Percentiles rank a stretch among this genome's conserved stretches.
These are phyloP conservation scores for Cirrhinus mrigala DNA, from an alignment of 2,797 vertebrate genomes.

Conservation along the genomic window DNA sequence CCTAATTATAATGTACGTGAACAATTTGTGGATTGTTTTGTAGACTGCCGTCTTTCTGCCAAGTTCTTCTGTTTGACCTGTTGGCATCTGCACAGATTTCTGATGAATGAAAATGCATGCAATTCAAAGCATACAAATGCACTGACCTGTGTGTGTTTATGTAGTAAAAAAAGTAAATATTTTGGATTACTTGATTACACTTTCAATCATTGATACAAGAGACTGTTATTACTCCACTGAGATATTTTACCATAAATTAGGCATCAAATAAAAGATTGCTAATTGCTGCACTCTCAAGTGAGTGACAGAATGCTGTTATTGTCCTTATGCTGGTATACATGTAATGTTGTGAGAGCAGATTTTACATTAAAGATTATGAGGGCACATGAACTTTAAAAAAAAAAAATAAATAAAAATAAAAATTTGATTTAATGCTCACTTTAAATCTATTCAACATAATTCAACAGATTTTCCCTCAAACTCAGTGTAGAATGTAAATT, in stretches of 20 bases:
- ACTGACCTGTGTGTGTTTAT: not conserved
- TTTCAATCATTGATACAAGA: not conserved
- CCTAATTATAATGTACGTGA: not conserved
- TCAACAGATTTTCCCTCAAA: not conserved
- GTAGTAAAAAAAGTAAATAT: not conserved
- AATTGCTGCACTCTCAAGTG: not conserved
- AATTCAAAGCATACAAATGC: not conserved
- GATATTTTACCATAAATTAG: not conserved
- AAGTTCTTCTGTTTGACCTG: not conserved
- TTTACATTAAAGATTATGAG: not conserved
- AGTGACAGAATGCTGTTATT: not conserved
- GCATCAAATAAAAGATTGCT: not conserved
- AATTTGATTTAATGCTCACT: not conserved
- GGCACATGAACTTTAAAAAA: not conserved
- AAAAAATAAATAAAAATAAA: fast-evolving
- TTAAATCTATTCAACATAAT: not conserved
- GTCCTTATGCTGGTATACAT: not conserved
- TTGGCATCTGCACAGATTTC: not conserved
- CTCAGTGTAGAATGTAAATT: not conserved
- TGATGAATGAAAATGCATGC: not conserved
- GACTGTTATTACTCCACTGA: not conserved
- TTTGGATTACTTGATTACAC: not conserved
- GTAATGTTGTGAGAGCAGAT: not conserved
- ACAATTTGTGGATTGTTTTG: not conserved
- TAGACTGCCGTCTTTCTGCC: not conserved